Conservation (phyloP, 23 tunicate species). For the Ascidia mentula region DNA sequence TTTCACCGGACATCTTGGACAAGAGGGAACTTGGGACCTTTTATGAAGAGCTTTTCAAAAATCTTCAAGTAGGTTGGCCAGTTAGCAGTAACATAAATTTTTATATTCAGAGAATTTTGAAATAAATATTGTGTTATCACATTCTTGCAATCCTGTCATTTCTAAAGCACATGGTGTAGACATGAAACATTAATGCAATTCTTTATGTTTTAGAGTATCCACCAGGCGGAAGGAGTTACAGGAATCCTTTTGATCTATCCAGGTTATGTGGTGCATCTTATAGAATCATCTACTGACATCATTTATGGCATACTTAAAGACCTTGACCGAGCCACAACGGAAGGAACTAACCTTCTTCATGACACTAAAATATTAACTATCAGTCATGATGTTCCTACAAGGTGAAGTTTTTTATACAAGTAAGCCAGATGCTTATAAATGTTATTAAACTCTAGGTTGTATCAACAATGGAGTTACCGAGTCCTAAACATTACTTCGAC, state of each 20-base stretch:
- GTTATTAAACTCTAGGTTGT: slow-evolving; percentile 31
- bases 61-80: slow-evolving; percentile 39
- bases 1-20: slow-evolving; percentile 54
- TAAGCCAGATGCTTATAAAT: neutral
- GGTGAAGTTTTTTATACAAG: slow-evolving; percentile 23
- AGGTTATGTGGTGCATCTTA: slow-evolving; percentile 67
- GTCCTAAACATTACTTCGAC: slow-evolving; percentile 74
- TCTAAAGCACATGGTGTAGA: neutral
- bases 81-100: neutral
- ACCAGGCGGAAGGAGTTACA: slow-evolving; percentile 79
- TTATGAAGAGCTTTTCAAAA: slow-evolving; percentile 68
- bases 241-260: slow-evolving; percentile 86
- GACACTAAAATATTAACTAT: slow-evolving; percentile 74
- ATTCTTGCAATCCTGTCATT: too few relatives aligned
- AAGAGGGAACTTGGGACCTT: slow-evolving; percentile 59
- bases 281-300: slow-evolving; percentile 71
- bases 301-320: slow-evolving; percentile 55
- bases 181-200: neutral
- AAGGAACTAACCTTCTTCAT: slow-evolving; percentile 18
- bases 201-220: too few relatives aligned
- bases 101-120: neutral
- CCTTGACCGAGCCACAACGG: slow-evolving; percentile 20
- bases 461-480: slow-evolving; percentile 83
- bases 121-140: too few relatives aligned
- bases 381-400: slow-evolving; percentile 82